phyloP scores from a whole-genome alignment of 2,888 invertebrate genomes.

The Brachyopa scutellaris region DNA sequence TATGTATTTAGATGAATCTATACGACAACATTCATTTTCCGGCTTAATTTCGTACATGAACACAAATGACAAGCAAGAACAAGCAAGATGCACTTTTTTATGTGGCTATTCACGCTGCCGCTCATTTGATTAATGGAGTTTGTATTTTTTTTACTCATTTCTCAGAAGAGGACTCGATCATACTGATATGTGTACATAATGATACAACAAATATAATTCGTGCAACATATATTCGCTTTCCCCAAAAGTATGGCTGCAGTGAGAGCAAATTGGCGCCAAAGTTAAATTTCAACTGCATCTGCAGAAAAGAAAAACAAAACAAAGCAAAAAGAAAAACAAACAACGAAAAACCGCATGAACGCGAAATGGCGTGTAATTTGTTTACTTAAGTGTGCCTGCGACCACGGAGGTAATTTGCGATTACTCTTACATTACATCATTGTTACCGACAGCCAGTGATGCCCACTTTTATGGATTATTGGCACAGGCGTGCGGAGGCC shows the following conservation, averaged over 20 bases:
- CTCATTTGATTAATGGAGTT: neutral
- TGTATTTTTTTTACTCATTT: neutral
- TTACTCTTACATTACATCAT: conserved; percentile 31
- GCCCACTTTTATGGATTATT: conserved; percentile 2
- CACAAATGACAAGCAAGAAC: too few species aligned
- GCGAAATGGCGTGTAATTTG: conserved; percentile 36
- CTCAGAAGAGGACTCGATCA: neutral
- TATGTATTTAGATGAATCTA: too few species aligned
- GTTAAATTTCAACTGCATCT: conserved; percentile 12
- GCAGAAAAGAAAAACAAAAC: too few species aligned
- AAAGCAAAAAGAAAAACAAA: too few species aligned
- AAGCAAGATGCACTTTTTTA: neutral
- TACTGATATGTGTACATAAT: too few species aligned
- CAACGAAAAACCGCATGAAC: conserved; percentile 18
- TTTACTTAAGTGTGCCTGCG: conserved; percentile 18
- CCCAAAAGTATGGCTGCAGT: neutral
- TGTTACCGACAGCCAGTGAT: conserved; percentile 7
- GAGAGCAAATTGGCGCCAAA: conserved; percentile 5
- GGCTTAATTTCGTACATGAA: too few species aligned
- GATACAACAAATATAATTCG: neutral
- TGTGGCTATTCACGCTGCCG: too few species aligned
- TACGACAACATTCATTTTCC: too few species aligned
- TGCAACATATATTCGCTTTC: neutral
- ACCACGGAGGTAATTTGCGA: conserved; percentile 38
- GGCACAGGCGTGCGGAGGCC: conserved; percentile 3